Base-by-base conservation (phyloP, 1,140 invertebrate species). In the Diachasmimorpha longicaudata region DNA sequence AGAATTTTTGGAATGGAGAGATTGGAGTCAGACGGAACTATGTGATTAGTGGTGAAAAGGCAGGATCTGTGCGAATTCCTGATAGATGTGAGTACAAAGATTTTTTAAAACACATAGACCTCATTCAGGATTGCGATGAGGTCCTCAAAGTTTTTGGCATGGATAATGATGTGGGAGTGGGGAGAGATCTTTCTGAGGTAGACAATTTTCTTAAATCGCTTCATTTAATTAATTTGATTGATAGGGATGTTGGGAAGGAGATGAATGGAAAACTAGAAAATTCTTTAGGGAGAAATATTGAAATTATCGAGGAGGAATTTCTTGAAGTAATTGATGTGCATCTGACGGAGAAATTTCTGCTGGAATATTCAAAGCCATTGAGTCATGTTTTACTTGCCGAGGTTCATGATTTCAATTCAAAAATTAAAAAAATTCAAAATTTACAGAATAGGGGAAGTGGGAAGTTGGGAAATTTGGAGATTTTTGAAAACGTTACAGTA, bases 311-410 rank as follows among this genome's bases (percentile, higher is more conserved):
- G 44, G 68, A 89, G 14, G 86, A 89, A 83, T 81, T 94, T 21
- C 90, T 90, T 4, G 42, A 79, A 11, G 80, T 84, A 52, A 92
- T 91, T 76, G 87, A 93, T 78, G 82, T 90, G 44, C 77, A 83
- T 11, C 81, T 90, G 3, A 68, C 83, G 80, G 69, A 82, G 44
- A 90, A 90, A 77, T 92, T 87, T 84, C 92, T 91, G 6, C 88
- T 90, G n/a, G 81, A 81, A 1, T 92, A 74, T 21, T 67, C 3
- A 77, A 91, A 92, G 82, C 92, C 92, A 39, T 91, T 94, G 89
- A 93, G 94, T 83, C 92, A 90, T 46, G 90, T 93, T 25, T 85
- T 94, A 8, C 80, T 91, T 4, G 89, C 93, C 83, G 93, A 95
- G 86, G 88, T 92, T 81, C 86, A 90, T 44, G 79, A 91, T 37